A percentile compares a stretch with the other conserved stretches of the same genome.
Evolutionary conservation across 2,797 vertebrate genomes (phyloP).

Genomic region (Crocodylus rhombifer): DNA sequence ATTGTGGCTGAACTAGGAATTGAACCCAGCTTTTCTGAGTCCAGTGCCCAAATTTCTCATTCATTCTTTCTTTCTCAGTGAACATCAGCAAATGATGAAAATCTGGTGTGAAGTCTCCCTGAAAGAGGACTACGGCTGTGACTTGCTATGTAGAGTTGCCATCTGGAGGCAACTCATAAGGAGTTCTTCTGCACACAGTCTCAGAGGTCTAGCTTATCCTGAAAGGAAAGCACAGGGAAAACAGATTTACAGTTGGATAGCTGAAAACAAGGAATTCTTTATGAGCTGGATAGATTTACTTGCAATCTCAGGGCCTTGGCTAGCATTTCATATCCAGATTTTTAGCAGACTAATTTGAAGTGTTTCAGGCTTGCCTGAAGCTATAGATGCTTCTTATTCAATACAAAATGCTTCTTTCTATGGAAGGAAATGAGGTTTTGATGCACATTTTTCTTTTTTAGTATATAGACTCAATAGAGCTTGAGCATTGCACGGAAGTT

Average conservation of each 20-base stretch:
- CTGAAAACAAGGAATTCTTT: not conserved
- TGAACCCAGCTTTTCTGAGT: not conserved
- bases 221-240: not conserved
- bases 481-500: slow-evolving; percentile 75
- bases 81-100: too few relatives aligned
- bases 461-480: slow-evolving; percentile 86
- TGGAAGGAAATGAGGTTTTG: not conserved
- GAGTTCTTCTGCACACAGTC: not conserved
- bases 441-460: slow-evolving; percentile 42
- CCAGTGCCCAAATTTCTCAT: not conserved
- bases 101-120: not conserved
- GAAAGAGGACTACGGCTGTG: not conserved
- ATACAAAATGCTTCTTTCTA: not conserved
- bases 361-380: not conserved
- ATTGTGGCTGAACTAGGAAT: not conserved
- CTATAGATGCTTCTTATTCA: not conserved
- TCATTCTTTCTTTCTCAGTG: not conserved
- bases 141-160: not conserved
- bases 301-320: not conserved
- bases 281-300: not conserved
- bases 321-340: not conserved
- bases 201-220: not conserved
- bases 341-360: not conserved
- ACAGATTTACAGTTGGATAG: not conserved
- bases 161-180: not conserved